Evolutionary conservation across 2,888 invertebrate species (phyloP), one percentile per base, ranked within the genome.

Genomic region (Pilophorus perplexus): DNA sequence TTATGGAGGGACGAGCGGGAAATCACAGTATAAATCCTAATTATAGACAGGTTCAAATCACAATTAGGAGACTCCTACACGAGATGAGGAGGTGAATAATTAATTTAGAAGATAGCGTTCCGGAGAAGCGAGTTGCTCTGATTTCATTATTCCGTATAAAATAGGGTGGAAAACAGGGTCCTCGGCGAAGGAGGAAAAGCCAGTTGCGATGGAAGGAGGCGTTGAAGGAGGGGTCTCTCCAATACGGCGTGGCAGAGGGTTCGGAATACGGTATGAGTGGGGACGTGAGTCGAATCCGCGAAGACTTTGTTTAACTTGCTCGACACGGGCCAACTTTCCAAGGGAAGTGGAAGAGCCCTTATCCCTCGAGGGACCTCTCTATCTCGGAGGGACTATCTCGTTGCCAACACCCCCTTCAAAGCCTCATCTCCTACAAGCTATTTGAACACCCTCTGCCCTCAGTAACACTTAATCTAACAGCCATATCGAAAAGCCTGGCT

Each of bases 191-290:
- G 5, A 14, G 37, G 3, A n/a, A 37, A 16, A 27, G 12, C 8
- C 20, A 18, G 38, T 16, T 33, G 14, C 5, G 55, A 22, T 55
- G 22, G 8, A 14, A 18, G 23, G 18, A 18, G 59, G 27, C 40
- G 22, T 18, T 40, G 59, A 28, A 33, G 20, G 55, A 38, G 55
- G 33, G 59, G 57, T 23, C 33, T 14, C 25, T 10, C 18, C 22
- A 38, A 12, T 27, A 23, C 20, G 62, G 16, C 40, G 18, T 38
- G 22, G 50, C 37, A 54, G 27, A 42, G 60, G 44, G 25, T 28
- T 52, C 52, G 67, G 67, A 67, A 67, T 67, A 67, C 67, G 60
- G 50, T 60, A 67, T 67, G 67, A 67, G 62, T 52, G 42, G 59
- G 44, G 16, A 67, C 67, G 67, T 67, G 67, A 40, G 38, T n/a